These are phyloP conservation scores for Orius insidiosus DNA, from an alignment of 1,140 invertebrate species.

Conservation along the genomic window DNA sequence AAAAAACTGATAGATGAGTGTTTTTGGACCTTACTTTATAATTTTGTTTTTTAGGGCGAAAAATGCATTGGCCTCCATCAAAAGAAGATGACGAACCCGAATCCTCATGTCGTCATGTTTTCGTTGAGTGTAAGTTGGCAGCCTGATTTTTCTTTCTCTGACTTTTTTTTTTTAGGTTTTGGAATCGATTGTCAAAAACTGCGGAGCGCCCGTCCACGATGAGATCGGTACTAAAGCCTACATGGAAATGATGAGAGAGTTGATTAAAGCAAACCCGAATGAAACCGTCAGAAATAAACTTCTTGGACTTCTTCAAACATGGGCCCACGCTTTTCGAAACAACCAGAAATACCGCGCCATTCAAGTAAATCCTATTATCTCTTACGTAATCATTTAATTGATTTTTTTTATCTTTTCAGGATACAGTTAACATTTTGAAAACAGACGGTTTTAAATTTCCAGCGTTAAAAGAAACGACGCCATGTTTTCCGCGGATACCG, in stretches of 20 bases:
- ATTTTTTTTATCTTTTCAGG: constrained; percentile 36
- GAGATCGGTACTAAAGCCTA: constrained; percentile 84
- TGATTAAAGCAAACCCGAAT: constrained; percentile 63
- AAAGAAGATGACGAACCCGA: constrained; percentile 73
- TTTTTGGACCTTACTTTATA: constrained; percentile 9
- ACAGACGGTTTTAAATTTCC: constrained; percentile 89
- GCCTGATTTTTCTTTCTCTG: not conserved
- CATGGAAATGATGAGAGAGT: constrained; percentile 84
- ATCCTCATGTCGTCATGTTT: constrained; percentile 79
- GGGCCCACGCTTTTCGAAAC: constrained; percentile 91
- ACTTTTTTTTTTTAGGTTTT: constrained; percentile 40
- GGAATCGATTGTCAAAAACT: constrained; percentile 97
- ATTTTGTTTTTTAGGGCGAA: constrained; percentile 54
- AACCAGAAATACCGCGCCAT: constrained; percentile 75
- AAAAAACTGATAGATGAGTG: not conserved
- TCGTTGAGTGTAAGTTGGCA: constrained; percentile 45
- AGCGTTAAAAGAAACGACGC: constrained; percentile 88
- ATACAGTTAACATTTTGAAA: constrained; percentile 85
- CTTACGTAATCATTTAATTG: constrained; percentile 1
- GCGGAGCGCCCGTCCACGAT: constrained; percentile 77
- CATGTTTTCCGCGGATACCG: constrained; percentile 92
- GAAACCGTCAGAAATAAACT: constrained; percentile 78
- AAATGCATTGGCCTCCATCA: constrained; percentile 61
- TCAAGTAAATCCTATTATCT: constrained; percentile 36
- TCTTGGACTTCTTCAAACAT: constrained; percentile 86